Base-by-base conservation (phyloP, 2,797 vertebrate genomes). In the Schizopygopsis pylzovi region DNA sequence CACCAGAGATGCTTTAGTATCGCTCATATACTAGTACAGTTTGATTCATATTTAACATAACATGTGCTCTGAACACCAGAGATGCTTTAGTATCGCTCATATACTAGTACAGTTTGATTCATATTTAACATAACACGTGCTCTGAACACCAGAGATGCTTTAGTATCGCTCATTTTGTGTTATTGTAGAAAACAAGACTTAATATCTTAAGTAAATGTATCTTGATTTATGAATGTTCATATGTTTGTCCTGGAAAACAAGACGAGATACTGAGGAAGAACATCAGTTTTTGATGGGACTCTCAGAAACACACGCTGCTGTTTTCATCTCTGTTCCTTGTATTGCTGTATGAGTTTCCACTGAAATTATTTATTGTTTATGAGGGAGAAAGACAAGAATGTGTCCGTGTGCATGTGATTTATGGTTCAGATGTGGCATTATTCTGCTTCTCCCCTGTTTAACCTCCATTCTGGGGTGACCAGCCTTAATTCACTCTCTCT, bases 391-490 rank as follows among this genome's bases (percentile, higher is more conserved):
- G 33, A 72, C 4, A 33, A 70, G 83, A 87, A 88, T 89, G 89
- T 82, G 91, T 89, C 77, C 79, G 82, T 78, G 80, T 89, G 77
- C 78, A 39, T 63, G 54, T 84, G 70, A 91, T 95, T 95, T 94
- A 95, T 93, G 88, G 89, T 88, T 89, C 88, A 89, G 90, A 90
- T 90, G 89, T 89, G 83, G 92, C 93, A 95, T 95, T 94, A 94
- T 93, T 92, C 63, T 83, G 72, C 52, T 87, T 89, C 88, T 86
- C 59, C 87, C 77, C 83, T 87, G 88, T 89, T 86, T 89, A 90
- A 89, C 87, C 88, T 89, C 86, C 72, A 86, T 77, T 76, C 79
- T 70, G 76, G 59, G 77, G 20, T 87, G 79, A 77, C 52, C 80
- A 84, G 81, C 49, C 80, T 85, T 88, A 86, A 87, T 88, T 89